Conservation (phyloP, 1,140 invertebrate species). For the Cotesia glomerata region DNA sequence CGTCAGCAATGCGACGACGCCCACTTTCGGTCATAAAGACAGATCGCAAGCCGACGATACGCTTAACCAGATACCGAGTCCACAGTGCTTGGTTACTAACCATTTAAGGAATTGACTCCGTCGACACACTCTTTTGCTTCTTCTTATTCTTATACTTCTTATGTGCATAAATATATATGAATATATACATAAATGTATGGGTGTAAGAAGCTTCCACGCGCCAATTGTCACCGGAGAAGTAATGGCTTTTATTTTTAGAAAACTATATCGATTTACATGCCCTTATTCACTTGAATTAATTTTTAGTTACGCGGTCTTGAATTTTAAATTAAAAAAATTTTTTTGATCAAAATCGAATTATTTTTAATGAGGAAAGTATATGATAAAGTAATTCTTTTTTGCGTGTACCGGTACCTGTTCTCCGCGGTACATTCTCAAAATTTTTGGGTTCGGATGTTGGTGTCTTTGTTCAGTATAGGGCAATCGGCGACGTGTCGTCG, state of each 20-base stretch:
- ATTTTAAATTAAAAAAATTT: too few relatives aligned
- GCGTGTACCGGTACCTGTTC: constrained; percentile 10
- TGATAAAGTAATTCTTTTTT: neutral
- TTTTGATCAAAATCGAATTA: too few relatives aligned
- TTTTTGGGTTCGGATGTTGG: constrained; percentile 5
- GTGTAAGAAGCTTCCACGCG: too few relatives aligned
- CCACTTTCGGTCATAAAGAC: constrained; percentile 45
- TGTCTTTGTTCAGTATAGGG: neutral
- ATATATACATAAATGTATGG: too few relatives aligned
- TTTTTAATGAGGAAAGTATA: too few relatives aligned
- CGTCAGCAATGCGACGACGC: constrained; percentile 35
- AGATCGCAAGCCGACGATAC: constrained; percentile 45
- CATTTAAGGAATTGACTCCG: constrained; percentile 40
- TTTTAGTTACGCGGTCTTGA: too few relatives aligned
- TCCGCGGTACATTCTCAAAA: constrained; percentile 24
- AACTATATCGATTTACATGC: too few relatives aligned
- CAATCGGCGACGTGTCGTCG: constrained; percentile 17
- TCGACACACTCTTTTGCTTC: constrained; percentile 15
- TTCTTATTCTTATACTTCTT: neutral
- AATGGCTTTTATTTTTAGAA: too few relatives aligned
- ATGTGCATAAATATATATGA: too few relatives aligned
- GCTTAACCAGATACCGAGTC: constrained; percentile 23
- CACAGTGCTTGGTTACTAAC: constrained; percentile 25
- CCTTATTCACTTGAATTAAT: too few relatives aligned
- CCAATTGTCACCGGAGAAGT: too few relatives aligned